These are phyloP conservation scores for Luperina testacea DNA, from an alignment of 2,888 invertebrate genomes.

Conservation along the genomic window DNA sequence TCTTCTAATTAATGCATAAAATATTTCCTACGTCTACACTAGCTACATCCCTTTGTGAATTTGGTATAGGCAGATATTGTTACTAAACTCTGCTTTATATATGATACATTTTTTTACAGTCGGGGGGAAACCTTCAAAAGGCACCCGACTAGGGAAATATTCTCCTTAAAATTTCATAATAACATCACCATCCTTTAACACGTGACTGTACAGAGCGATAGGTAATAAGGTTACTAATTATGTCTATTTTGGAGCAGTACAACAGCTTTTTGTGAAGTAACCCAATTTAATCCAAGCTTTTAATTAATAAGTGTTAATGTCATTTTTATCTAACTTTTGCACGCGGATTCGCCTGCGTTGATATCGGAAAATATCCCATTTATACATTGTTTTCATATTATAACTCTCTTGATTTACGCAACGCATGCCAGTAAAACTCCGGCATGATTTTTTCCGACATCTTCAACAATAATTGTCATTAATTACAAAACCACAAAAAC, in stretches of 20 bases:
- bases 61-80: neutral
- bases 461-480: neutral
- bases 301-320: neutral
- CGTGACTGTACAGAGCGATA: constrained; percentile 1
- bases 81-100: neutral
- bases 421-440: neutral
- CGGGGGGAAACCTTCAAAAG: too few species aligned
- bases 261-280: constrained; percentile 10
- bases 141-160: neutral
- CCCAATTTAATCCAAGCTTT: neutral
- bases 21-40: neutral
- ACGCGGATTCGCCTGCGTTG: neutral
- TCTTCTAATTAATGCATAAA: neutral
- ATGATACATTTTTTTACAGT: too few species aligned
- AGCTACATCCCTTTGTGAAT: neutral
- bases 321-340: neutral
- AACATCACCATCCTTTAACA: neutral
- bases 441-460: neutral
- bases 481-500: neutral
- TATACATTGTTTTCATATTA: neutral
- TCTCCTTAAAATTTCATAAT: neutral
- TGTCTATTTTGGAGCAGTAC: neutral
- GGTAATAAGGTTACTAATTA: neutral
- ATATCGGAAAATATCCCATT: neutral
- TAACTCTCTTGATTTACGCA: neutral